phyloP scores from a whole-genome alignment of 2,797 vertebrate species.

The Danionella dracula region DNA sequence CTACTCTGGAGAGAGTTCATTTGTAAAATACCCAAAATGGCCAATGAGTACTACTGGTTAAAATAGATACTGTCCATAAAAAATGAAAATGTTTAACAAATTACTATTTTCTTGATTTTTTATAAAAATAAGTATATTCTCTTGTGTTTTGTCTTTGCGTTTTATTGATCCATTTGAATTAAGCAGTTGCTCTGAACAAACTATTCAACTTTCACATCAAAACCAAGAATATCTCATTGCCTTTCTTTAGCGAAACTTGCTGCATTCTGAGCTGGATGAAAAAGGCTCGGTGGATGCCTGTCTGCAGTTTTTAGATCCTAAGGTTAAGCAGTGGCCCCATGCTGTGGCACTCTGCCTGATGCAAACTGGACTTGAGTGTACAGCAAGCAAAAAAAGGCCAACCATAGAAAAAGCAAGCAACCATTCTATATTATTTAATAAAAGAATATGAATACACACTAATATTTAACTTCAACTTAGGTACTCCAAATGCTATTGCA shows the following conservation, averaged over 20 bases:
- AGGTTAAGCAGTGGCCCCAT: conserved; percentile 55
- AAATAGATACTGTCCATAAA: no score
- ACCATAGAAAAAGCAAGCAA: conserved; percentile 56
- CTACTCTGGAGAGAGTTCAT: no score
- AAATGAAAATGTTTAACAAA: no score
- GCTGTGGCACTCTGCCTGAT: conserved; percentile 57
- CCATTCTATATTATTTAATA: not conserved
- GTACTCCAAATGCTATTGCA: conserved; percentile 55
- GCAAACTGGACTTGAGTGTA: conserved; percentile 53
- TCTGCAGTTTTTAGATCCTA: conserved; percentile 58
- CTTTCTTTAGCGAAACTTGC: conserved; percentile 55
- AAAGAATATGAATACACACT: not conserved
- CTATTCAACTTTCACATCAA: no score
- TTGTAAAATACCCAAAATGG: no score
- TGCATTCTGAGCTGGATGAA: conserved; percentile 60
- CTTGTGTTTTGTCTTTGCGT: no score
- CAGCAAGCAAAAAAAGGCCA: conserved; percentile 53
- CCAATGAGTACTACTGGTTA: no score
- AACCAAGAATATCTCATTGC: not conserved
- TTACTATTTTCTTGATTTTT: no score
- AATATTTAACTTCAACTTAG: conserved; percentile 37
- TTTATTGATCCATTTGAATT: no score
- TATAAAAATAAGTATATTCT: no score
- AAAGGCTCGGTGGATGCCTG: conserved; percentile 61
- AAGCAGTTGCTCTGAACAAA: no score